phyloP scores from a whole-genome alignment of 2,113 vertebrate species.

The Bos indicus region DNA sequence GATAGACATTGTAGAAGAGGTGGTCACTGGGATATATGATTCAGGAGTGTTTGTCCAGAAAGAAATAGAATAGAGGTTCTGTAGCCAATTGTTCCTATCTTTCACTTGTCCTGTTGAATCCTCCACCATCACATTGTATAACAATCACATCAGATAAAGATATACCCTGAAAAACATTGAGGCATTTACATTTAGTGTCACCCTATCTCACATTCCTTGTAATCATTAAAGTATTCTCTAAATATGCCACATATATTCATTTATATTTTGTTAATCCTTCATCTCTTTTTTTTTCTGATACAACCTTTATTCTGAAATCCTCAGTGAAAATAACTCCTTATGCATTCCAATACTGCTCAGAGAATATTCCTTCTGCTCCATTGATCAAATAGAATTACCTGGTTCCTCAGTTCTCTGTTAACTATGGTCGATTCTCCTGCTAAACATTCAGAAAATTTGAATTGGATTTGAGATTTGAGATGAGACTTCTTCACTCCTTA shows the following conservation, averaged over 20 bases:
- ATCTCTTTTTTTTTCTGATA: neutral
- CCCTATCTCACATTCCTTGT: neutral
- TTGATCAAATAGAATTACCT: neutral
- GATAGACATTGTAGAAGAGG: neutral
- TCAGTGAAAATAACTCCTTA: neutral
- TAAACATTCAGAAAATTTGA: too few relatives aligned
- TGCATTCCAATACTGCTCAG: neutral
- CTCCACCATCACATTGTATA: neutral
- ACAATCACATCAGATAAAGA: neutral
- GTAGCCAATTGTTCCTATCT: neutral
- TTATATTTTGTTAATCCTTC: neutral
- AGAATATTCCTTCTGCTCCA: neutral
- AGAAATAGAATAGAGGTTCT: neutral
- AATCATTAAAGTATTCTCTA: neutral
- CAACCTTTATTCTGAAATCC: neutral
- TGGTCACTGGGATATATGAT: neutral
- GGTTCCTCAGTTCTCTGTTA: too few relatives aligned
- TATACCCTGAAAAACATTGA: neutral
- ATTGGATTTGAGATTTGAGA: too few relatives aligned
- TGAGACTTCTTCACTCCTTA: too few relatives aligned
- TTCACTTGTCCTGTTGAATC: neutral
- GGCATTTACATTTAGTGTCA: neutral
- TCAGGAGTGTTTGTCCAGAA: neutral
- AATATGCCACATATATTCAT: neutral
- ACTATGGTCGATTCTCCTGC: neutral